phyloP scores from a whole-genome alignment of 2,113 vertebrate genomes.

The Reinhardtius hippoglossoides region DNA sequence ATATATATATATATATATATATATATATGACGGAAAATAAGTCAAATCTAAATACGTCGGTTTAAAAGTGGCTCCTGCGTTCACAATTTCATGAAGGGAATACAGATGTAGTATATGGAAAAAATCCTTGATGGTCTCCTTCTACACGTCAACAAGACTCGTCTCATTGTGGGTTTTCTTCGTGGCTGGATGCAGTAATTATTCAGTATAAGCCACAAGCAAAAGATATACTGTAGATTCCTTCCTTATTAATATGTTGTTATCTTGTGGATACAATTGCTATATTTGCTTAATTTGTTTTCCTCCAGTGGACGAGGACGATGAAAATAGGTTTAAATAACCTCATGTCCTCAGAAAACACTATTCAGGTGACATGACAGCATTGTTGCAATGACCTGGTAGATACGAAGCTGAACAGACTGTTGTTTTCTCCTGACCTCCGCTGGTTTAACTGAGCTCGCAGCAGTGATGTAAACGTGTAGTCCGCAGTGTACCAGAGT shows the following conservation, averaged over 20 bases:
- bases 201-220: neutral
- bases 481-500: neutral
- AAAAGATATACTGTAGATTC: no score
- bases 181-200: neutral
- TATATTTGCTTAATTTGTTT: neutral
- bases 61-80: neutral
- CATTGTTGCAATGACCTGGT: constrained; percentile 20
- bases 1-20: no score
- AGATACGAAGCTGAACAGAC: constrained; percentile 5
- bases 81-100: neutral
- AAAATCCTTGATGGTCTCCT: neutral
- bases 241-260: no score
- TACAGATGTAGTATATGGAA: neutral
- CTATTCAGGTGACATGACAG: constrained; percentile 27
- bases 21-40: no score
- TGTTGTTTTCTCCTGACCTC: neutral
- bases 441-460: neutral
- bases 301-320: neutral
- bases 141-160: neutral
- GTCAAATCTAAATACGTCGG: no score
- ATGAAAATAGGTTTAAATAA: constrained; percentile 22
- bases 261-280: no score
- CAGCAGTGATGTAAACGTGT: neutral
- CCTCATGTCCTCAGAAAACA: neutral
- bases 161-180: neutral